phyloP scores from a whole-genome alignment of 2,113 vertebrate species.

The Lathamus discolor region DNA sequence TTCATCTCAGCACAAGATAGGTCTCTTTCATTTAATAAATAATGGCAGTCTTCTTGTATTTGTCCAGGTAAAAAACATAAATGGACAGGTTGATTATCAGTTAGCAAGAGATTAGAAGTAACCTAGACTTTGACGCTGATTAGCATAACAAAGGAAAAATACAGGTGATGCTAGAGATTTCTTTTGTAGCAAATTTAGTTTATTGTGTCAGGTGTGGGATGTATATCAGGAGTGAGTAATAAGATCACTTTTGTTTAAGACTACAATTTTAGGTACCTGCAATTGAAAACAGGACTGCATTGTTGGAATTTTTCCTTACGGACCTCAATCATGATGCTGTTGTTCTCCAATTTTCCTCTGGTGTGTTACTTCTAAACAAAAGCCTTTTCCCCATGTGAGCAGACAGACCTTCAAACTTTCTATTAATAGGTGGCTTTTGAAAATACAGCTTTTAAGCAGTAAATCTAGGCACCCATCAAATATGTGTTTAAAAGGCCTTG shows the following conservation, averaged over 20 bases:
- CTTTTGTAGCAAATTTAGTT: conserved; percentile 43
- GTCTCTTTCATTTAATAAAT: conserved; percentile 24
- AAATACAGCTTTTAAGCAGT: neutral
- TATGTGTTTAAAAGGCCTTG: neutral
- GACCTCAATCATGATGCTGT: neutral
- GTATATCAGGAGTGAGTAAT: neutral
- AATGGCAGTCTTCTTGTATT: conserved; percentile 12
- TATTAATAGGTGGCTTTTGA: neutral
- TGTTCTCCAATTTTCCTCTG: neutral
- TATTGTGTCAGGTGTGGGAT: neutral
- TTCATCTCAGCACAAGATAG: conserved; percentile 28
- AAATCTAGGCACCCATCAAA: neutral
- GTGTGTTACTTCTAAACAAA: neutral
- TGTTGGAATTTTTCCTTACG: neutral
- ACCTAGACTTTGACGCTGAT: conserved; percentile 38
- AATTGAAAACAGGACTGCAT: neutral
- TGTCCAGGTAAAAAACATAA: conserved; percentile 33
- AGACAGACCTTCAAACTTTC: neutral
- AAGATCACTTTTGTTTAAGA: neutral
- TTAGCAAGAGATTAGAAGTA: conserved; percentile 22
- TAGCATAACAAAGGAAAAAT: conserved; percentile 20
- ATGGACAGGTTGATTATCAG: conserved; percentile 1
- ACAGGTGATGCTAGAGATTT: conserved; percentile 14
- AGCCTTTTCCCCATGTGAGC: neutral
- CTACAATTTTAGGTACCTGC: neutral